A percentile compares a stretch with the other conserved stretches of the same genome.
These are phyloP conservation scores for Fulmarus glacialis DNA, from an alignment of 2,113 vertebrate genomes.

Conservation along the genomic window DNA sequence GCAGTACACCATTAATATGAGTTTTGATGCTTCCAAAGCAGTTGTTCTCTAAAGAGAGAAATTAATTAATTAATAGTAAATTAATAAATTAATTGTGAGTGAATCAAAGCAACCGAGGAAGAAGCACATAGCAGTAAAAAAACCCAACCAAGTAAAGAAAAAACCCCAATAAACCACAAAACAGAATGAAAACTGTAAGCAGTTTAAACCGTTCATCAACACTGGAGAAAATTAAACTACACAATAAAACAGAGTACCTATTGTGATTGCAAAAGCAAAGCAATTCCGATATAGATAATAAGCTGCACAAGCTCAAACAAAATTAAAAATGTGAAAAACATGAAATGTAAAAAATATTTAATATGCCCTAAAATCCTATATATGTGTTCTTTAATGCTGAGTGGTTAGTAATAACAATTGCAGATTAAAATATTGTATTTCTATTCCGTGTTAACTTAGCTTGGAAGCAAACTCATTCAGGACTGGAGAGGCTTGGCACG, in stretches of 20 bases:
- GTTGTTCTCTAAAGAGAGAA: constrained; percentile 22
- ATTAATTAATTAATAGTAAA: constrained; percentile 55
- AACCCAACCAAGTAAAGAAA: neutral
- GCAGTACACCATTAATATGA: constrained; percentile 59
- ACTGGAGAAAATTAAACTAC: constrained; percentile 43
- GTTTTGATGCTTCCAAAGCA: constrained; percentile 54
- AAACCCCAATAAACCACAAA: neutral
- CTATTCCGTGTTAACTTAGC: neutral
- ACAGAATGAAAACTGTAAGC: constrained; percentile 31
- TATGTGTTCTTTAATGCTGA: neutral
- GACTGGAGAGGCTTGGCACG: neutral
- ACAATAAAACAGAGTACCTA: constrained; percentile 7
- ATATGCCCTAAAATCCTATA: neutral
- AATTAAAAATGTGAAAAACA: neutral
- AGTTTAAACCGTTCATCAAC: constrained; percentile 48
- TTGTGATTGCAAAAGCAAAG: constrained; percentile 13
- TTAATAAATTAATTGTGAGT: constrained; percentile 47
- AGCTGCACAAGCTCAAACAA: neutral
- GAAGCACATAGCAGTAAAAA: neutral
- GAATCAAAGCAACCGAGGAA: neutral
- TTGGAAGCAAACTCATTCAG: neutral
- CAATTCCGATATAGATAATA: neutral
- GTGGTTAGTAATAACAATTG: neutral
- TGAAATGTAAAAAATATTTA: neutral
- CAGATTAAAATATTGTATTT: neutral